These are phyloP conservation scores for Buphagus erythrorhynchus DNA, from an alignment of 2,797 vertebrate genomes.

Conservation along the genomic window DNA sequence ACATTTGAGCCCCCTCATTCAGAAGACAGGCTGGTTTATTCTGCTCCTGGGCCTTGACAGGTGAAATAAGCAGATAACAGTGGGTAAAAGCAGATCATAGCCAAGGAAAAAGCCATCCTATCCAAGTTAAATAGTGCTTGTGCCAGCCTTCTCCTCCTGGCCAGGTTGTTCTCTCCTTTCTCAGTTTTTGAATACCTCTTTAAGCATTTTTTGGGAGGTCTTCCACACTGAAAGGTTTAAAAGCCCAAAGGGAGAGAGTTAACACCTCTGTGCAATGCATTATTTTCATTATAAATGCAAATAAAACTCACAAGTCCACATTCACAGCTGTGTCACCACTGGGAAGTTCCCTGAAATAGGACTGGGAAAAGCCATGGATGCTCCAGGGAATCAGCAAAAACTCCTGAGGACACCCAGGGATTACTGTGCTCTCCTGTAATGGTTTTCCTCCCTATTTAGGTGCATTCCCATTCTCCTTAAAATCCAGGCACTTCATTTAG, in stretches of 20 bases:
- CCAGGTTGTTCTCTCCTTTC: neutral
- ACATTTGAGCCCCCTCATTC: neutral
- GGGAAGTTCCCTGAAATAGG: neutral
- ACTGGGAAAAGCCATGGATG: neutral
- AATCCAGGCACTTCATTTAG: neutral
- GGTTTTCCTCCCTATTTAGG: neutral
- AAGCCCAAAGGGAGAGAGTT: neutral
- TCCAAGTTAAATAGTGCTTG: neutral
- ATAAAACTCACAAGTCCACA: neutral
- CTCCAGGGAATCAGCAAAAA: neutral
- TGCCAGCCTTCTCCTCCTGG: neutral
- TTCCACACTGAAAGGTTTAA: neutral
- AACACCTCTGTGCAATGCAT: neutral
- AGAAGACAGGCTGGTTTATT: neutral
- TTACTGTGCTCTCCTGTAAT: neutral
- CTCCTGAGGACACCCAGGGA: neutral
- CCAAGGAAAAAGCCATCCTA: neutral
- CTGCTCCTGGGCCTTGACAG: neutral
- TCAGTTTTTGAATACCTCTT: neutral
- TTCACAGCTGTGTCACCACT: neutral
- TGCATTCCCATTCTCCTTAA: neutral
- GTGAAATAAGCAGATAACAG: neutral
- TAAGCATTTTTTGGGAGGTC: neutral
- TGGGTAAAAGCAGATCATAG: neutral
- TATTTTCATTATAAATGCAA: neutral